Percentiles rank a stretch among this genome's conserved stretches.
phyloP scores from a whole-genome alignment of 35 echinoderm and acorn worm genomes.

The Heliocidaris tuberculata region DNA sequence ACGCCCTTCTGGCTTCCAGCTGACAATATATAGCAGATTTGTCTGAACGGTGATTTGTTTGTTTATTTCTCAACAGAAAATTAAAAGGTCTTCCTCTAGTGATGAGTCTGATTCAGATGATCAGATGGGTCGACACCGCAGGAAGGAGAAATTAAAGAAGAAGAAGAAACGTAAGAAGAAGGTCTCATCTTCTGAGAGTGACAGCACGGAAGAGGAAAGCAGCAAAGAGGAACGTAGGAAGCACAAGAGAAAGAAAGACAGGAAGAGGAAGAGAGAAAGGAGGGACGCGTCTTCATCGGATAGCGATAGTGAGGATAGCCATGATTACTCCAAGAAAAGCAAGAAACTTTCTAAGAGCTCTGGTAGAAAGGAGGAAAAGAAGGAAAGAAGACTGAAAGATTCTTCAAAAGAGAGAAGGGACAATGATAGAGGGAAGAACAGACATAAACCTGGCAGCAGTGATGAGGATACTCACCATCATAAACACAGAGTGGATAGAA shows the following conservation, averaged over 20 bases:
- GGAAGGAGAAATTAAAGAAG: neutral
- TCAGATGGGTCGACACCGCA: neutral
- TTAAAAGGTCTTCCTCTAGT: neutral
- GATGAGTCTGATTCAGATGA: neutral
- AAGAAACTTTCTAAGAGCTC: neutral
- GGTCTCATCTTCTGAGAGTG: neutral
- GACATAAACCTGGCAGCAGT: neutral
- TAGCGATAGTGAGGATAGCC: neutral
- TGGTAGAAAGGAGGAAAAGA: neutral
- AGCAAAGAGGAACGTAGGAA: neutral
- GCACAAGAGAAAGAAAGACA: neutral
- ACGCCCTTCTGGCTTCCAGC: neutral
- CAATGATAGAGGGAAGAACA: neutral
- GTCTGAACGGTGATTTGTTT: neutral
- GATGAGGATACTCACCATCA: neutral
- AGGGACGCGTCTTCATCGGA: neutral
- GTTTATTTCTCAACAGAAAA: neutral
- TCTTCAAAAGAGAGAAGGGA: neutral
- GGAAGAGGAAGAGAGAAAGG: neutral
- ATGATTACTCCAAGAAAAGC: neutral
- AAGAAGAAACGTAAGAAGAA: constrained; percentile 6
- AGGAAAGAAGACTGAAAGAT: neutral
- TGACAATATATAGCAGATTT: neutral
- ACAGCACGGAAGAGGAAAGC: neutral
- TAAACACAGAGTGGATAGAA: neutral